These are phyloP conservation scores for Pteronura brasiliensis DNA, from an alignment of 2,113 vertebrate genomes.

Conservation along the genomic window DNA sequence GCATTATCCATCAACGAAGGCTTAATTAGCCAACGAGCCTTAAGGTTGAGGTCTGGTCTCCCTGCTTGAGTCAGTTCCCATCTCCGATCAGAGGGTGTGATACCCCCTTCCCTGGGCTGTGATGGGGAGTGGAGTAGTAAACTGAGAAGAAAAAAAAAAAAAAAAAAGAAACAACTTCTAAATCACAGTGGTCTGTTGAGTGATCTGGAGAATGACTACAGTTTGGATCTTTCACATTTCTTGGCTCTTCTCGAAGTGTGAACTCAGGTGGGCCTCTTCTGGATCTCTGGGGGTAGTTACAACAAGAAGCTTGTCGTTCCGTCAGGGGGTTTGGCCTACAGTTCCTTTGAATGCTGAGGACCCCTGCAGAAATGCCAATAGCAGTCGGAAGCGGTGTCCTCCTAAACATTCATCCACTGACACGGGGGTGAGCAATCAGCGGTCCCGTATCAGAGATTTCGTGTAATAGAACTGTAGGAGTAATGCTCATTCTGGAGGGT, in stretches of 20 bases:
- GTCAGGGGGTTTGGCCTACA: neutral
- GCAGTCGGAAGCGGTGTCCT: neutral
- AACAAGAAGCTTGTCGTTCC: neutral
- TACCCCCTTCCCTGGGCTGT: fast-evolving
- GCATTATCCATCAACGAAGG: neutral
- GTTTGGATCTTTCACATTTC: neutral
- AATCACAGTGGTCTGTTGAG: neutral
- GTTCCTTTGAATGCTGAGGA: neutral
- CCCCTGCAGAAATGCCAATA: neutral
- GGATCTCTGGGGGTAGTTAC: neutral
- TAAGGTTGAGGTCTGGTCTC: neutral
- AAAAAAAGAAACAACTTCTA: neutral
- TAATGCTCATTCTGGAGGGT: neutral
- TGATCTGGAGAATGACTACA: neutral
- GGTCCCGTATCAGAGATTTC: neutral
- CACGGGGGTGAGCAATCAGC: neutral
- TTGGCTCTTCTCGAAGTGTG: neutral
- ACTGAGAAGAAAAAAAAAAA: neutral
- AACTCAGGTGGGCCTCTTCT: neutral
- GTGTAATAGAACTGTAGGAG: neutral
- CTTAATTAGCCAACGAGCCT: neutral
- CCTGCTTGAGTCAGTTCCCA: neutral
- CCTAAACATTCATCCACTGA: neutral
- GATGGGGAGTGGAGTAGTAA: no score
- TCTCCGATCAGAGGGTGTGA: neutral